These are phyloP conservation scores for Tapirus indicus DNA, from an alignment of 2,797 vertebrate species.

Conservation along the genomic window DNA sequence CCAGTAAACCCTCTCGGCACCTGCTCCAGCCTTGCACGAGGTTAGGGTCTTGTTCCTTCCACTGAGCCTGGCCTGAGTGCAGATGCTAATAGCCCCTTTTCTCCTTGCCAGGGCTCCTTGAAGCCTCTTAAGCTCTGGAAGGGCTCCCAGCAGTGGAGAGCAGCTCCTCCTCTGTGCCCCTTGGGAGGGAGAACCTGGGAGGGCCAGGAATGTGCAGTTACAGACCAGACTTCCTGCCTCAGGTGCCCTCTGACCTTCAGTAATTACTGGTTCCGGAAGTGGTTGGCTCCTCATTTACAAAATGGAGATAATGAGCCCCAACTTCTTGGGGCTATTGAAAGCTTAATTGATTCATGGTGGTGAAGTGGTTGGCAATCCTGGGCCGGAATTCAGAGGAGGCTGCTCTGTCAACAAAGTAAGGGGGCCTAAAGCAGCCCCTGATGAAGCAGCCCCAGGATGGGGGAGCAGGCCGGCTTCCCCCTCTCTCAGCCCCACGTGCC, in stretches of 20 bases:
- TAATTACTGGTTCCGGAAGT: slow-evolving; percentile 78
- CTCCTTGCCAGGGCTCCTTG: background rate
- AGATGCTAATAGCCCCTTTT: background rate
- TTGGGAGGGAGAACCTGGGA: background rate
- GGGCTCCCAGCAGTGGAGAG: background rate
- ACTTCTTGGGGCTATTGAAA: slow-evolving; percentile 70
- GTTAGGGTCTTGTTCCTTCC: background rate
- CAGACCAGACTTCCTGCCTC: slow-evolving; percentile 79
- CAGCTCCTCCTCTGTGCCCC: background rate
- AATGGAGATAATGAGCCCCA: slow-evolving; percentile 80
- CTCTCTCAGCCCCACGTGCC: background rate
- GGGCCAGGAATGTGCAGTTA: slow-evolving; percentile 64
- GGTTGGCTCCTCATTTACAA: slow-evolving; percentile 75
- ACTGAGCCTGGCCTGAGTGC: background rate
- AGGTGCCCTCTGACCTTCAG: slow-evolving; percentile 75
- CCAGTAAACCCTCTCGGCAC: background rate
- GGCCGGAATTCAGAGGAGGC: background rate
- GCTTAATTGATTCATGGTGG: slow-evolving; percentile 81
- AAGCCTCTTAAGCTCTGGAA: background rate
- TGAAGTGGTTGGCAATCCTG: background rate
- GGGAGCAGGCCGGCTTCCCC: background rate
- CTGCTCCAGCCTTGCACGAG: background rate
- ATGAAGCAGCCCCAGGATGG: background rate
- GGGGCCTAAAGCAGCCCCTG: background rate
- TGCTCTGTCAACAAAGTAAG: slow-evolving; percentile 24